Percentiles rank a stretch among this genome's conserved stretches.
Conservation (phyloP, 2,888 invertebrate species). For the Drosophila mimetica region DNA sequence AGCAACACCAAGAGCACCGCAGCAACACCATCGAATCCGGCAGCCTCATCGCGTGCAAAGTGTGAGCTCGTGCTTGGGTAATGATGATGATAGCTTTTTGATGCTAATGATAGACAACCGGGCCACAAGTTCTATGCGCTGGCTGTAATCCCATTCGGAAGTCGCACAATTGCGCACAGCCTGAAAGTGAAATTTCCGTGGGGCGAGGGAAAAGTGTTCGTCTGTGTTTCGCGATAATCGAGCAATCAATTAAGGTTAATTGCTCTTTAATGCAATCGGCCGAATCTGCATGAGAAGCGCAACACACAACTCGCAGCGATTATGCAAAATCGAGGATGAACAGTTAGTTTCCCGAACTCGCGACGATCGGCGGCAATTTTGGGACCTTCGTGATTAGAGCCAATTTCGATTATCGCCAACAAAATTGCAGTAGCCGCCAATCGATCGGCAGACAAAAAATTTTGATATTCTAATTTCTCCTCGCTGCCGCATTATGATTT, state of each 20-base stretch:
- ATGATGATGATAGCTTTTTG: conserved; percentile 79
- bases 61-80: conserved; percentile 72
- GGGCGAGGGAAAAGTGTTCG: conserved; percentile 6
- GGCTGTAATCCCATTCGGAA: conserved; percentile 62
- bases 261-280: conserved; percentile 67
- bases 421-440: conserved; percentile 71
- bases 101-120: conserved; percentile 71
- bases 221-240: conserved; percentile 58
- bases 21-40: conserved; percentile 36
- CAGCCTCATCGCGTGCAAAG: conserved; percentile 70
- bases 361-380: conserved; percentile 61
- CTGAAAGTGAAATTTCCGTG: conserved; percentile 71
- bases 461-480: conserved; percentile 65
- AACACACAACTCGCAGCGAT: conserved; percentile 41
- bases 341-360: conserved; percentile 63
- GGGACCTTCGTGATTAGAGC: conserved; percentile 57
- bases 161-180: conserved; percentile 47
- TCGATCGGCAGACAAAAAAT: conserved; percentile 32
- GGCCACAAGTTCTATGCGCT: conserved; percentile 27
- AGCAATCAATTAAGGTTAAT: conserved; percentile 78
- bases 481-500: conserved; percentile 67
- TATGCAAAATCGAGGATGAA: conserved; percentile 63
- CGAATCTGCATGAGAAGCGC: conserved; percentile 38
- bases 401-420: conserved; percentile 52
- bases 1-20: conserved; percentile 18